Base-by-base conservation (phyloP, 2,797 vertebrate species). In the Schizothorax lantsangensis region DNA sequence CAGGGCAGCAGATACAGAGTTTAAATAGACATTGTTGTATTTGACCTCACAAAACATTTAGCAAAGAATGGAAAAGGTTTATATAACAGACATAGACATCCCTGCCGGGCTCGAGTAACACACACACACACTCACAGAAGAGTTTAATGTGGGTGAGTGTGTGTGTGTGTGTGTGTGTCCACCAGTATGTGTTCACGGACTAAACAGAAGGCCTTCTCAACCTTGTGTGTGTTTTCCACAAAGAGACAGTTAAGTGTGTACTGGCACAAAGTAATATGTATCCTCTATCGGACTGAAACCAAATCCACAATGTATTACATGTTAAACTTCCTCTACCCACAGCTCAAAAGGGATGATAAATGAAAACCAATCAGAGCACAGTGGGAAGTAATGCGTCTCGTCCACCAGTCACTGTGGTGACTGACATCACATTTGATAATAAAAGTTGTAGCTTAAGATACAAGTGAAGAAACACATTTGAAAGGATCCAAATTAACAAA, bases 201-300 rank as follows among this genome's bases (percentile, higher is more conserved):
- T 26, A 15, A 72, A 83, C 21, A 52, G 36, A 12, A 72, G 81
- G 72, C 23, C 68, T 73, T 59, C 52, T 73, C 23, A 74, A 59
- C 52, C 26, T 17, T 47, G 36, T 38, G 62, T 6, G 10, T 38
- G 79, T 69, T 26, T 47, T 77, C 17, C 26, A 75, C 17, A 52
- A 30, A 8, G 14, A 52, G 9, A 36, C 73, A 3, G 2, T 52
- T 5, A 33, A 75, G 30, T 49, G 26, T 52, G 15, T 52, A 17
- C 26, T 75, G 26, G 23, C 5, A 15, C 12, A 73, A 23, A 71
- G 15, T 49, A 19, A 49, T 49, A 74, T 19, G 15, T 49, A 81
- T 47, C 59, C 40, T 4, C 15, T 64, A 36, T 6, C 4, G 14
- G 15, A 38, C 4, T 71, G 45, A 69, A 81, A 52, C 7, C 0